Evolutionary conservation across 2,797 vertebrate species (phyloP).

Genomic region (Apodemus agrarius): DNA sequence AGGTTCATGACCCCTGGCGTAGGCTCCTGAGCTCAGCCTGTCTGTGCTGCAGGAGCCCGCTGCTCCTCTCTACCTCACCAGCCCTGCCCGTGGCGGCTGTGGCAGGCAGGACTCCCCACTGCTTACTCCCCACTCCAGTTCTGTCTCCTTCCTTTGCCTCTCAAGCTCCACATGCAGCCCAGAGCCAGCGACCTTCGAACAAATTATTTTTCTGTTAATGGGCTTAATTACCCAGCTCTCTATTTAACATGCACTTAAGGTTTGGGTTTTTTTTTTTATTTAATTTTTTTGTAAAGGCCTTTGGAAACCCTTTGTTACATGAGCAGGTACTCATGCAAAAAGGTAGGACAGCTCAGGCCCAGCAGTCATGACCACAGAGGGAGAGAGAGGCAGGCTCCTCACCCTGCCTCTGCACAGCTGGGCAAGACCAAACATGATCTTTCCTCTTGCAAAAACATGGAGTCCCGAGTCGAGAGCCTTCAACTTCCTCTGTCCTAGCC

Average conservation of each 20-base stretch:
- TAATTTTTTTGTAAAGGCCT: slow-evolving; percentile 47
- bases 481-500: neutral
- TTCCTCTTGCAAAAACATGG: neutral
- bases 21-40: neutral
- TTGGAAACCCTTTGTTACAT: slow-evolving; percentile 44
- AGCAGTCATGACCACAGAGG: neutral
- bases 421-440: neutral
- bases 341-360: neutral
- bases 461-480: neutral
- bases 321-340: neutral
- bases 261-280: neutral
- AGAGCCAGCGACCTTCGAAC: slow-evolving; percentile 64
- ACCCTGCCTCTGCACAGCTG: neutral
- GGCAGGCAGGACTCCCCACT: neutral
- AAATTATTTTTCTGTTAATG: slow-evolving; percentile 77
- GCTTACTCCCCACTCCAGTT: neutral
- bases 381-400: too few species aligned
- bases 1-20: accelerated
- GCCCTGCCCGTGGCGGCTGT: neutral
- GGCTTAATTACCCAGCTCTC: slow-evolving; percentile 74
- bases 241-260: slow-evolving; percentile 55
- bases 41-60: neutral
- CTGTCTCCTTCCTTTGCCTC: slow-evolving; percentile 4
- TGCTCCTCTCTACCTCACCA: accelerated
- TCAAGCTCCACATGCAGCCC: neutral